These are phyloP conservation scores for Spongilla lacustris DNA, from an alignment of 37 sponge, comb jelly and placozoan species.

Conservation along the genomic window DNA sequence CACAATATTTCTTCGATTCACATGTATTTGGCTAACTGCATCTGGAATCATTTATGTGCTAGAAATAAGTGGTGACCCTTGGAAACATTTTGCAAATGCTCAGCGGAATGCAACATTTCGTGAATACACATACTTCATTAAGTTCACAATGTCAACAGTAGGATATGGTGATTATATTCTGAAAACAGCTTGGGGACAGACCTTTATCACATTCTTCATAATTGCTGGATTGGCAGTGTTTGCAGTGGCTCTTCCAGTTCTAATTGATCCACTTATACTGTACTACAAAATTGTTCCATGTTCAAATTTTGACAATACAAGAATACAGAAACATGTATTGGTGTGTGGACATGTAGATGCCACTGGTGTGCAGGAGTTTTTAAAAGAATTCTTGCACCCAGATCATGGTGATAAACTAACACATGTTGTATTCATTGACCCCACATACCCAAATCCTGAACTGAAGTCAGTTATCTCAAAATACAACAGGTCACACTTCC, in stretches of 20 bases:
- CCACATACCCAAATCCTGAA: conserved; percentile 42
- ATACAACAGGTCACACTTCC: conserved; percentile 57
- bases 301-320: conserved; percentile 16
- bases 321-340: conserved; percentile 54
- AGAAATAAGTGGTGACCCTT: conserved; percentile 82
- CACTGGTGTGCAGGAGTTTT: conserved; percentile 36
- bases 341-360: conserved; percentile 75
- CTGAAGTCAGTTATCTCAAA: conserved; percentile 46
- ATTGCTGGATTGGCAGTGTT: conserved; percentile 66
- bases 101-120: conserved; percentile 18
- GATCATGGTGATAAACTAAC: conserved; percentile 59
- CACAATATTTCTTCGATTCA: conserved; percentile 35
- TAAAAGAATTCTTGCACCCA: conserved; percentile 77
- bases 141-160: conserved; percentile 85
- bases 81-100: conserved; percentile 37
- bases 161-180: conserved; percentile 86
- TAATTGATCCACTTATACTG: conserved; percentile 14
- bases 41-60: conserved; percentile 73
- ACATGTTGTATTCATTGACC: conserved; percentile 68
- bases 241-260: conserved; percentile 46
- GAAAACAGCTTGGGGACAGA: conserved; percentile 62
- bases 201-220: conserved; percentile 78
- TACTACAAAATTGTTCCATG: conserved; percentile 37
- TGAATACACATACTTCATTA: conserved; percentile 65
- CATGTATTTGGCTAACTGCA: conserved; percentile 59